A percentile compares a stretch with the other conserved stretches of the same genome.
Conservation (phyloP, 2,888 invertebrate species). For the Lycocerus yunnanus region DNA sequence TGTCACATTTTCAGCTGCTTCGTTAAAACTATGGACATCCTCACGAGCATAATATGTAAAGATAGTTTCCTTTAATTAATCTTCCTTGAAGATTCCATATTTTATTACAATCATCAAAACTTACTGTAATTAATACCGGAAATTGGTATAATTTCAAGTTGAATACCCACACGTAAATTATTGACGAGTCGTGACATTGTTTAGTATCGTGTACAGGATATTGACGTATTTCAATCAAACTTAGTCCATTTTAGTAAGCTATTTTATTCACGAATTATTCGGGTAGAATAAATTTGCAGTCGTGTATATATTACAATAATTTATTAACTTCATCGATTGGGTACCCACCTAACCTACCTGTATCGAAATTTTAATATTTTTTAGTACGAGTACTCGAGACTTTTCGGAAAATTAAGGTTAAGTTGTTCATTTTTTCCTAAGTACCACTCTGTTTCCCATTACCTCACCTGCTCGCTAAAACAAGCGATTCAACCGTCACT, state of each 20-base stretch:
- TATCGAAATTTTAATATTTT: neutral
- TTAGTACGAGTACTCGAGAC: neutral
- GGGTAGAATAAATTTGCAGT: neutral
- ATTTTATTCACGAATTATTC: neutral
- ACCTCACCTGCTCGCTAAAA: conserved; percentile 44
- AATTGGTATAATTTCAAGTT: neutral
- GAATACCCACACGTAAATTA: conserved; percentile 1
- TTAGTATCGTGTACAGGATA: neutral
- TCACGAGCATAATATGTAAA: conserved; percentile 17
- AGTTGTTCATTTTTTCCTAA: conserved; percentile 8
- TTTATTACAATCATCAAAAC: neutral
- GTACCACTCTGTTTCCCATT: conserved; percentile 23
- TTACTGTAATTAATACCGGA: neutral
- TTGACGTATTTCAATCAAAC: conserved; percentile 14
- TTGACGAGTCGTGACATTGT: conserved; percentile 10
- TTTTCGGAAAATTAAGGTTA: neutral
- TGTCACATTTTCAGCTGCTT: conserved; percentile 35
- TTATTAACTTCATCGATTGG: neutral
- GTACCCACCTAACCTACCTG: too few species aligned
- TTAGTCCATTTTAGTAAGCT: neutral
- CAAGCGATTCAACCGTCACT: conserved; percentile 53
- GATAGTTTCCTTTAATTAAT: conserved; percentile 12
- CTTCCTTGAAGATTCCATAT: neutral
- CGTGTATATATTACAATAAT: neutral
- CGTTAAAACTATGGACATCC: conserved; percentile 27